A percentile compares a stretch with the other conserved stretches of the same genome.
Evolutionary conservation across 2,797 vertebrate genomes (phyloP).

Genomic region (Triplophysa yarkandensis): DNA sequence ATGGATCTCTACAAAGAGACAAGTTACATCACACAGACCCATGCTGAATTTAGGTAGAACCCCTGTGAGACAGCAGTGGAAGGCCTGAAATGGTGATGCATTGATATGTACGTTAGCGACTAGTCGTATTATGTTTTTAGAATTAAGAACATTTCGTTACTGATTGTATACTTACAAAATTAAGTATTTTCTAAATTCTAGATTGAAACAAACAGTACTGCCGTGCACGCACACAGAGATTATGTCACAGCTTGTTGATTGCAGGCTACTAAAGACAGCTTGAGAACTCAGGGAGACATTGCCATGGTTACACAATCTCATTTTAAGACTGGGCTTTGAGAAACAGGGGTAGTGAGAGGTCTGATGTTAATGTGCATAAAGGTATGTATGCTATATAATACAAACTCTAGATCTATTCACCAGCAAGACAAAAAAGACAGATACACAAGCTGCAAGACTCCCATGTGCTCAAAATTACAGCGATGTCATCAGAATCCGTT

Average conservation of each 20-base stretch:
- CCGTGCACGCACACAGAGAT: background rate
- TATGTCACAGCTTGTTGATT: slow-evolving; percentile 27
- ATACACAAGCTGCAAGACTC: too few species aligned
- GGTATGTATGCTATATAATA: too few species aligned
- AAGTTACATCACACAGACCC: slow-evolving; percentile 52
- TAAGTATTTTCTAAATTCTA: background rate
- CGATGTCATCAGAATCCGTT: background rate
- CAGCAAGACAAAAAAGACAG: background rate
- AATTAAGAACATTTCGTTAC: background rate
- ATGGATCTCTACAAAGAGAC: slow-evolving; percentile 34
- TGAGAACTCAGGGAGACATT: slow-evolving; percentile 16
- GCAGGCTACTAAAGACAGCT: slow-evolving; percentile 7
- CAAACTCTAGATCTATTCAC: background rate
- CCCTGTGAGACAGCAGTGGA: slow-evolving; percentile 7
- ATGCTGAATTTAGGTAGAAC: slow-evolving; percentile 1
- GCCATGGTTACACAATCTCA: slow-evolving; percentile 30
- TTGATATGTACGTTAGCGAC: background rate
- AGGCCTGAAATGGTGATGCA: background rate
- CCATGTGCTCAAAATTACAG: background rate
- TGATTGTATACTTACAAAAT: background rate
- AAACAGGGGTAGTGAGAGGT: background rate
- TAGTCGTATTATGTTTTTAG: background rate
- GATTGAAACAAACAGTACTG: background rate
- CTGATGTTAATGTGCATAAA: background rate
- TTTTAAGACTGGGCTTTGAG: slow-evolving; percentile 1